Percentiles rank a stretch among this genome's conserved stretches.
phyloP scores from a whole-genome alignment of 2,797 vertebrate genomes.

The Myotis vivesi region DNA sequence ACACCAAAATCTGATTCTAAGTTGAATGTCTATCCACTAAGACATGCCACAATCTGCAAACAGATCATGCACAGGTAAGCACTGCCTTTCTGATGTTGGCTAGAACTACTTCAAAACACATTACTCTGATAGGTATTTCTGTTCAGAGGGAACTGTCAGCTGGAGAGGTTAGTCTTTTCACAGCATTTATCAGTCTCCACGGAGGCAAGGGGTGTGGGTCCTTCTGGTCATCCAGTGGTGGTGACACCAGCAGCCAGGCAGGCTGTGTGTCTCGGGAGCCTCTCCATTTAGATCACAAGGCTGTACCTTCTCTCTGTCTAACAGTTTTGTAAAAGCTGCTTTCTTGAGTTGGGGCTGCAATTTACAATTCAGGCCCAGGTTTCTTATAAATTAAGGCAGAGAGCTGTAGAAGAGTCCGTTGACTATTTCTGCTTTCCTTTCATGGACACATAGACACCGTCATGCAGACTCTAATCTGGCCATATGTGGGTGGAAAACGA shows the following conservation, averaged over 20 bases:
- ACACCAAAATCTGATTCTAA: constrained; percentile 18
- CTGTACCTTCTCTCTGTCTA: background rate
- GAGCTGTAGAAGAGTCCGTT: background rate
- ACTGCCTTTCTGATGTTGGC: background rate
- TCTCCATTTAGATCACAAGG: background rate
- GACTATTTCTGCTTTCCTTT: constrained; percentile 1
- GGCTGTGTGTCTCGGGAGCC: background rate
- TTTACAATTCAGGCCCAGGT: background rate
- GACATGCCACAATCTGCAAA: background rate
- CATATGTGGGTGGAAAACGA: background rate
- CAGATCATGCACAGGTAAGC: background rate
- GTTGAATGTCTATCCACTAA: background rate
- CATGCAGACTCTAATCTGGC: background rate
- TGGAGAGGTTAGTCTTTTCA: background rate
- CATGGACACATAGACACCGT: background rate
- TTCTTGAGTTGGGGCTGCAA: background rate
- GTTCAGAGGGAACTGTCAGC: background rate
- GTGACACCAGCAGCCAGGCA: background rate
- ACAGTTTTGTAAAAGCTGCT: background rate
- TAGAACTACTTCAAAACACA: background rate
- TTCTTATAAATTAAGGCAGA: constrained; percentile 20
- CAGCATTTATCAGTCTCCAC: background rate
- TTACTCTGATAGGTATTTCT: background rate
- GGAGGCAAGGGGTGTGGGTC: background rate
- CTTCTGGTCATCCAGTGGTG: background rate